Percentiles rank a stretch among this genome's conserved stretches.
Evolutionary conservation across 2,113 vertebrate genomes (phyloP).

Genomic region (Oriolus oriolus): DNA sequence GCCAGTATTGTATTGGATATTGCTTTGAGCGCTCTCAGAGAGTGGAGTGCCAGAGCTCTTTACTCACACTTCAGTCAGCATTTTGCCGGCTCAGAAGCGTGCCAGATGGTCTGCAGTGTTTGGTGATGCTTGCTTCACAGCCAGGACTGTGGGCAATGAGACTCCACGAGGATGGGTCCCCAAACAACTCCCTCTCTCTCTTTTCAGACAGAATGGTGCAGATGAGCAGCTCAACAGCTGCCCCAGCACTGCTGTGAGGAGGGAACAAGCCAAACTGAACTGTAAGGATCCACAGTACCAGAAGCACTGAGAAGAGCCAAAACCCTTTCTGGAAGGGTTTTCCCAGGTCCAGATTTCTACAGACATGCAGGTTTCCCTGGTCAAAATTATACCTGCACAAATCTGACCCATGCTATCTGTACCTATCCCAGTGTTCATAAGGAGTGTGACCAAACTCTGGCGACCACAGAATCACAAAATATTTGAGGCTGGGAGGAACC

Average conservation of each 20-base stretch:
- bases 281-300: not conserved
- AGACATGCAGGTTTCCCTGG: not conserved
- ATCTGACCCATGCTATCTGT: not conserved
- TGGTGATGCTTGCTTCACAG: not conserved
- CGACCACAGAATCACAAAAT: not conserved
- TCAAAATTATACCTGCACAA: not conserved
- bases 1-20: not conserved
- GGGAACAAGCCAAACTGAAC: not conserved
- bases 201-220: not conserved
- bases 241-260: not conserved
- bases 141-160: not conserved
- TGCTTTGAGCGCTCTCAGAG: not conserved
- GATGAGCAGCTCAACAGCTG: accelerated
- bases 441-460: not conserved
- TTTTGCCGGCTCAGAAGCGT: not conserved
- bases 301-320: not conserved
- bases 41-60: not conserved
- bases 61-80: not conserved
- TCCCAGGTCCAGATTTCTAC: not conserved
- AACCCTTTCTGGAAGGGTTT: not conserved
- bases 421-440: not conserved
- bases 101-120: conserved; percentile 10
- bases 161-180: not conserved
- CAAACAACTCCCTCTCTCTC: not conserved
- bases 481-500: not conserved